Percentiles rank a stretch among this genome's conserved stretches.
These are phyloP conservation scores for Poicephalus meyeri DNA, from an alignment of 2,113 vertebrate species.

Conservation along the genomic window DNA sequence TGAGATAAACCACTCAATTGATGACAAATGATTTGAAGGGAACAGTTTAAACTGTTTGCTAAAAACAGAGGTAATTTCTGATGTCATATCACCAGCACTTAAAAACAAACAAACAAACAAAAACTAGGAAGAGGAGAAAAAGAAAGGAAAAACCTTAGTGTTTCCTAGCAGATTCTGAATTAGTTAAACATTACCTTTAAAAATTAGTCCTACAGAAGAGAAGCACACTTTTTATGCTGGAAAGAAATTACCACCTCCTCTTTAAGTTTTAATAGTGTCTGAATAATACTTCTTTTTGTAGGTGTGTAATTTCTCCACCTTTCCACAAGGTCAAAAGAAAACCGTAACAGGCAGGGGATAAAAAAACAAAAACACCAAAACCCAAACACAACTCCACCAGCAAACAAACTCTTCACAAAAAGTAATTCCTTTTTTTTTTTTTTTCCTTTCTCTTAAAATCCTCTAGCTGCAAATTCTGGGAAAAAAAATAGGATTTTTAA, in stretches of 20 bases:
- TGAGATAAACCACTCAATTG: neutral
- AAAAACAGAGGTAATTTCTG: neutral
- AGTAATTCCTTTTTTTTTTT: neutral
- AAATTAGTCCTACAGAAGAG: neutral
- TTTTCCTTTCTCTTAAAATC: neutral
- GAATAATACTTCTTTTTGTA: neutral
- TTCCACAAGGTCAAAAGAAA: neutral
- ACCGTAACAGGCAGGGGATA: rapidly evolving
- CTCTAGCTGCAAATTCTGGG: neutral
- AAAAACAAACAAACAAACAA: neutral
- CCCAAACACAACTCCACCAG: neutral
- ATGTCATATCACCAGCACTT: neutral
- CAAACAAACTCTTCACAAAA: neutral
- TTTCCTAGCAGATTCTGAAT: neutral
- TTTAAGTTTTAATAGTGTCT: neutral
- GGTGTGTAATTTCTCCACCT: neutral
- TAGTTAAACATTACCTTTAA: neutral
- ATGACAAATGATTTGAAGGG: neutral
- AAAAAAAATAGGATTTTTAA: neutral
- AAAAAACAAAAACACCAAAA: neutral
- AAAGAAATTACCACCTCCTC: neutral
- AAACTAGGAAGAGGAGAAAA: neutral
- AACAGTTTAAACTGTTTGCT: neutral
- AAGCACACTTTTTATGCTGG: neutral
- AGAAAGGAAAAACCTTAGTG: neutral